Percentiles rank a stretch among this genome's conserved stretches.
Evolutionary conservation across 1,140 invertebrate genomes (phyloP).

Genomic region (Proctacanthus coquilletti): DNA sequence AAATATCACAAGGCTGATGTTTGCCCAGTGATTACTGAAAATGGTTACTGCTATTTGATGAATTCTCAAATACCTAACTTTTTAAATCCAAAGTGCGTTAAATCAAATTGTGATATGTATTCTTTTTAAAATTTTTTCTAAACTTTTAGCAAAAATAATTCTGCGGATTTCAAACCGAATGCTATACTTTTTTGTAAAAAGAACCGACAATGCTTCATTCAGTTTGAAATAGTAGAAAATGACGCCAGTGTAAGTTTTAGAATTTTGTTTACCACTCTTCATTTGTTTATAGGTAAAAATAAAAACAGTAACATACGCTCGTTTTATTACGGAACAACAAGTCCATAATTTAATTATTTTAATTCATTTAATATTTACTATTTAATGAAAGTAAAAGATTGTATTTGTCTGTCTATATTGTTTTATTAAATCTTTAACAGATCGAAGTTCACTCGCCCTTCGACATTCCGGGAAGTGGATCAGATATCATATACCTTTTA

Average conservation of each 20-base stretch:
- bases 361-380: too few species aligned
- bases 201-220: conserved; percentile 25
- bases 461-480: conserved; percentile 22
- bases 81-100: conserved; percentile 1
- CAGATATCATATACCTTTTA: conserved; percentile 14
- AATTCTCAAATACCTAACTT: conserved; percentile 34
- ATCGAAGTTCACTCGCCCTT: conserved; percentile 25
- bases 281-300: too few species aligned
- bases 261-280: too few species aligned
- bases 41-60: conserved; percentile 45
- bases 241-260: too few species aligned
- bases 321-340: too few species aligned
- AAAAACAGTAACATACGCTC: too few species aligned
- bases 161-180: too few species aligned
- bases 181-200: too few species aligned
- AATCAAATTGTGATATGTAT: not conserved
- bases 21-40: conserved; percentile 39
- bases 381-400: not conserved
- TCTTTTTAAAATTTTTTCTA: not conserved
- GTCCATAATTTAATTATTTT: too few species aligned
- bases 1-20: conserved; percentile 28
- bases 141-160: too few species aligned
- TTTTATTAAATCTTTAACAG: conserved; percentile 8
- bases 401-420: not conserved
- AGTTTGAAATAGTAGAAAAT: too few species aligned